Conservation (phyloP, 2,113 vertebrate genomes). For the Brachypodius melanocephalos region DNA sequence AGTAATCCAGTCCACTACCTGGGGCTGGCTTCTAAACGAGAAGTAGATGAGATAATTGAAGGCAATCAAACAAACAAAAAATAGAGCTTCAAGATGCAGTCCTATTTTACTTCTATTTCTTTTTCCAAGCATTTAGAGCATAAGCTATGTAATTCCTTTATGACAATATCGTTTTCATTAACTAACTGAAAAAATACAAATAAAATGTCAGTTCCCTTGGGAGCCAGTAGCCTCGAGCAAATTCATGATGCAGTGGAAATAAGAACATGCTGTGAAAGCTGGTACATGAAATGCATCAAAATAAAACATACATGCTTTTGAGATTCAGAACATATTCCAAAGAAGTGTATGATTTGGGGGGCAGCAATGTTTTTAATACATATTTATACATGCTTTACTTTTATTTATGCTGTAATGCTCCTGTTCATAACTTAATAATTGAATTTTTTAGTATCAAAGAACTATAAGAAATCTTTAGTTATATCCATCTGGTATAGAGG, state of each 20-base stretch:
- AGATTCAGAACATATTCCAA: neutral
- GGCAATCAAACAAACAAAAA: neutral
- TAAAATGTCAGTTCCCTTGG: neutral
- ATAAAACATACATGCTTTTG: neutral
- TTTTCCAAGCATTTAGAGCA: neutral
- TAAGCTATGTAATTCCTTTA: neutral
- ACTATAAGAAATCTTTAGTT: neutral
- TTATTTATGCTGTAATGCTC: neutral
- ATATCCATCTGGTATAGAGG: neutral
- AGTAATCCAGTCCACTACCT: neutral
- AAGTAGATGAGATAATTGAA: neutral
- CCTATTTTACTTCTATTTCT: neutral
- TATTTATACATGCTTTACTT: neutral
- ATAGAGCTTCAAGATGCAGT: neutral
- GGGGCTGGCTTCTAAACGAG: neutral
- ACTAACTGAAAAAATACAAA: neutral
- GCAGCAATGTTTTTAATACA: neutral
- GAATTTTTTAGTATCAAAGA: neutral
- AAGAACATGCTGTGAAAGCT: neutral
- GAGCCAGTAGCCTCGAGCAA: neutral
- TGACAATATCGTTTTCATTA: neutral
- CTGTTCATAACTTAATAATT: neutral
- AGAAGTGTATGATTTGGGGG: neutral
- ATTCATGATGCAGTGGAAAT: neutral
- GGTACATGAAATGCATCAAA: neutral